Evolutionary conservation across 2,888 invertebrate species (phyloP).

Genomic region (Pasiphila rectangulata): DNA sequence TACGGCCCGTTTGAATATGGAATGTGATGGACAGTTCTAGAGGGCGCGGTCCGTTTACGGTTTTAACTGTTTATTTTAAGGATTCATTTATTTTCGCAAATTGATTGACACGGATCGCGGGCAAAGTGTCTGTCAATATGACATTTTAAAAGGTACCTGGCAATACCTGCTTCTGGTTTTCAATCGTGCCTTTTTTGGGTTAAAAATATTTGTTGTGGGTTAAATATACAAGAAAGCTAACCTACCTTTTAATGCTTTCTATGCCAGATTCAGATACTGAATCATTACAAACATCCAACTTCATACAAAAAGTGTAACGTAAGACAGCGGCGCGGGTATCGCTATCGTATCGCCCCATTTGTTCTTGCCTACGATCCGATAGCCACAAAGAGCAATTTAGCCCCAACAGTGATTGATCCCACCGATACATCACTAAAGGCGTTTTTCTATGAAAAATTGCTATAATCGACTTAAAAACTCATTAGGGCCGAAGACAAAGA

Average conservation of each 20-base stretch:
- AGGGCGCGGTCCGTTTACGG: constrained; percentile 45
- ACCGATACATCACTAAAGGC: constrained; percentile 79
- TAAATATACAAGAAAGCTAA: constrained; percentile 5
- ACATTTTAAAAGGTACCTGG: constrained; percentile 43
- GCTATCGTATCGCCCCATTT: constrained; percentile 49
- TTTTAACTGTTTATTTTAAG: constrained; percentile 68
- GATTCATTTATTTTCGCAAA: constrained; percentile 51
- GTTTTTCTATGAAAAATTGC: constrained; percentile 81
- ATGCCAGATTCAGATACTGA: constrained; percentile 14
- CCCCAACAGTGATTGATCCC: constrained; percentile 77
- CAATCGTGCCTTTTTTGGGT: constrained; percentile 7
- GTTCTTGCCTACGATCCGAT: constrained; percentile 59
- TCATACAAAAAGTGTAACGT: constrained; percentile 17
- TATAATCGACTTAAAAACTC: constrained; percentile 82
- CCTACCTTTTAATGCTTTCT: constrained; percentile 11
- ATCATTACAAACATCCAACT: constrained; percentile 18
- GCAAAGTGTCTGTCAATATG: constrained; percentile 52
- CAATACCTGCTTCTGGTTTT: constrained; percentile 12
- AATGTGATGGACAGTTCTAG: constrained; percentile 67
- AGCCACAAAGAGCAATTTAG: constrained; percentile 71
- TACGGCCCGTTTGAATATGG: constrained; percentile 70
- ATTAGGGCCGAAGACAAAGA: constrained; percentile 79
- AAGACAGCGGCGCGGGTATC: constrained; percentile 13
- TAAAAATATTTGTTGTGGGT: constrained; percentile 8
- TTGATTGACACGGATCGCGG: constrained; percentile 52